Percentiles rank a stretch among this genome's conserved stretches.
Conservation (phyloP, 2,888 invertebrate genomes). For the Thyatira batis region DNA sequence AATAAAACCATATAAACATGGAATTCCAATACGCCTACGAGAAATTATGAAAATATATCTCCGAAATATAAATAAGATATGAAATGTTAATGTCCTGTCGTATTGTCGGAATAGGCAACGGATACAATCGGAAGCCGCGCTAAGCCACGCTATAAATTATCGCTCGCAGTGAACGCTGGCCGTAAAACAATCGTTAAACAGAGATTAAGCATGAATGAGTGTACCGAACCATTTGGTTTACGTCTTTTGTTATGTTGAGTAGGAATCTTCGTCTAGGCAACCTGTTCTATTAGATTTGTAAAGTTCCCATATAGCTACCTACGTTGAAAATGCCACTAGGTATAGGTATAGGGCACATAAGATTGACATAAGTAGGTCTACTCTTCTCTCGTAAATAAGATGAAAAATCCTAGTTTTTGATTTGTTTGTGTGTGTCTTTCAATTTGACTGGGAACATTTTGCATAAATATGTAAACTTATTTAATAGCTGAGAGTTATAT, state of each 20-base stretch:
- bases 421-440: too few species aligned
- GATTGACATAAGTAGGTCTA: too few species aligned
- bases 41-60: slow-evolving; percentile 17
- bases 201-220: slow-evolving; percentile 51
- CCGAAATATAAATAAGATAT: slow-evolving; percentile 16
- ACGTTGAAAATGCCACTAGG: too few species aligned
- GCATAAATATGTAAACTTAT: too few species aligned
- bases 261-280: background rate
- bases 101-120: slow-evolving; percentile 15
- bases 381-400: too few species aligned
- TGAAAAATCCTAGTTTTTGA: too few species aligned
- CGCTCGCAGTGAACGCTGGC: slow-evolving; percentile 45
- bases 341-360: too few species aligned
- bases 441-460: too few species aligned
- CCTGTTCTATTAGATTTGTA: background rate
- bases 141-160: slow-evolving; percentile 67
- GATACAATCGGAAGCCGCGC: slow-evolving; percentile 49
- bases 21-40: slow-evolving; percentile 5
- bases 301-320: too few species aligned
- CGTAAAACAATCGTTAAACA: slow-evolving; percentile 69
- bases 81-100: slow-evolving; percentile 25
- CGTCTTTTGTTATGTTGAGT: background rate
- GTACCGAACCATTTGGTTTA: slow-evolving; percentile 1
- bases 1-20: background rate
- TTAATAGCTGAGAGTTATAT: too few species aligned